These are phyloP conservation scores for Morpho achilles DNA, from an alignment of 2,888 invertebrate genomes.

Conservation along the genomic window DNA sequence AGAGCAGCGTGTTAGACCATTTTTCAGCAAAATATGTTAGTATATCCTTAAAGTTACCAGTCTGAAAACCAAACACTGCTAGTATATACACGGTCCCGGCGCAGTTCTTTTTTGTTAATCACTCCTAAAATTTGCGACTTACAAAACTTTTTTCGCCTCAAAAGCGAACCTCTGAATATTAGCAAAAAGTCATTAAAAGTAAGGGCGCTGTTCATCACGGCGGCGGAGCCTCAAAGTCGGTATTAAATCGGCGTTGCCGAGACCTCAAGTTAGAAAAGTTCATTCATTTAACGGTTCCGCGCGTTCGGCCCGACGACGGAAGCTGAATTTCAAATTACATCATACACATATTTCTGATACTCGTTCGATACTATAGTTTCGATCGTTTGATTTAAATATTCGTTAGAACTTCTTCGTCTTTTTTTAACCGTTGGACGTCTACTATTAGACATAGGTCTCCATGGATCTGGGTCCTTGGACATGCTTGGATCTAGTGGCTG, in stretches of 20 bases:
- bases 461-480: too few relatives aligned
- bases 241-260: constrained; percentile 59
- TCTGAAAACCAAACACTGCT: too few relatives aligned
- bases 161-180: constrained; percentile 65
- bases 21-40: too few relatives aligned
- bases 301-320: constrained; percentile 44
- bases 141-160: constrained; percentile 47
- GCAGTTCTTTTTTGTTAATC: constrained; percentile 41
- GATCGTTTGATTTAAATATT: too few relatives aligned
- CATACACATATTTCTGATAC: constrained; percentile 32
- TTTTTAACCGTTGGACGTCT: too few relatives aligned
- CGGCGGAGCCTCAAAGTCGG: constrained; percentile 63
- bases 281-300: constrained; percentile 76
- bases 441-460: too few relatives aligned
- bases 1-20: too few relatives aligned
- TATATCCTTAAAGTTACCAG: too few relatives aligned
- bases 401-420: too few relatives aligned
- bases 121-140: constrained; percentile 42
- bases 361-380: background rate
- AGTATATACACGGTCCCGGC: background rate
- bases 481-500: too few relatives aligned
- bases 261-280: constrained; percentile 75
- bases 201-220: constrained; percentile 72
- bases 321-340: constrained; percentile 63
- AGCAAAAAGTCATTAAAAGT: constrained; percentile 79